phyloP scores from a whole-genome alignment of 2,888 invertebrate genomes.

The Aquatica leii region DNA sequence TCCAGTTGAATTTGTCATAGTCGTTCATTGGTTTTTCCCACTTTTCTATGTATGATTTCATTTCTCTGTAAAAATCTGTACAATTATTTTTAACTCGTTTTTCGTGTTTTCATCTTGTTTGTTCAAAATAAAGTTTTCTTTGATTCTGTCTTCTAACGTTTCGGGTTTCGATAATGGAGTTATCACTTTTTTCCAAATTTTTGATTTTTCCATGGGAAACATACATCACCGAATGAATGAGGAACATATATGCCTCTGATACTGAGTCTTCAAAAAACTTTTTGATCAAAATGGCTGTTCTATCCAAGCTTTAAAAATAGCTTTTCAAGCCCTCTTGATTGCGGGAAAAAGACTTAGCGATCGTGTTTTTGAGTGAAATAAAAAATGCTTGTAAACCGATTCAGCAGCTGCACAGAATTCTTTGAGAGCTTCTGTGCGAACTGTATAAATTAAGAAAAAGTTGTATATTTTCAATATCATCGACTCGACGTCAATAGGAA shows the following conservation, averaged over 20 bases:
- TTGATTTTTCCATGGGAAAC: neutral
- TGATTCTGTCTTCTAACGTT: too few species aligned
- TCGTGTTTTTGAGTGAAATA: constrained; percentile 24
- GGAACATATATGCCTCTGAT: constrained; percentile 5
- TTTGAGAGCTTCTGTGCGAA: constrained; percentile 19
- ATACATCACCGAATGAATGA: neutral
- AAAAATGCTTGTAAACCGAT: constrained; percentile 20
- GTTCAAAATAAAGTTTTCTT: too few species aligned
- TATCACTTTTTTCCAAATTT: too few species aligned
- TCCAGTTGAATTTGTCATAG: too few species aligned
- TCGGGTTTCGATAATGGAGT: too few species aligned
- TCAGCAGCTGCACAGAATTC: constrained; percentile 24
- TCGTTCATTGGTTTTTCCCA: too few species aligned
- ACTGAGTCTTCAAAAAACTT: constrained; percentile 6
- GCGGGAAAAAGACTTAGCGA: constrained; percentile 29
- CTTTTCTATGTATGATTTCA: constrained; percentile 15
- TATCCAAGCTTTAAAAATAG: constrained; percentile 8
- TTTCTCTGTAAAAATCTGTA: constrained; percentile 12
- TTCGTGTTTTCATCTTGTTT: constrained; percentile 12
- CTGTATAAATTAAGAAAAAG: constrained; percentile 24
- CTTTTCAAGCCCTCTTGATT: constrained; percentile 15
- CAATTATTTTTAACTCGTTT: constrained; percentile 9
- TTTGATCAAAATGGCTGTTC: constrained; percentile 2
- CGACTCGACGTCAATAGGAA: constrained; percentile 28
- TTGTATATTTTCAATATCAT: constrained; percentile 29